Conservation (phyloP, 2,888 invertebrate genomes). For the Digitonthophagus gazella region DNA sequence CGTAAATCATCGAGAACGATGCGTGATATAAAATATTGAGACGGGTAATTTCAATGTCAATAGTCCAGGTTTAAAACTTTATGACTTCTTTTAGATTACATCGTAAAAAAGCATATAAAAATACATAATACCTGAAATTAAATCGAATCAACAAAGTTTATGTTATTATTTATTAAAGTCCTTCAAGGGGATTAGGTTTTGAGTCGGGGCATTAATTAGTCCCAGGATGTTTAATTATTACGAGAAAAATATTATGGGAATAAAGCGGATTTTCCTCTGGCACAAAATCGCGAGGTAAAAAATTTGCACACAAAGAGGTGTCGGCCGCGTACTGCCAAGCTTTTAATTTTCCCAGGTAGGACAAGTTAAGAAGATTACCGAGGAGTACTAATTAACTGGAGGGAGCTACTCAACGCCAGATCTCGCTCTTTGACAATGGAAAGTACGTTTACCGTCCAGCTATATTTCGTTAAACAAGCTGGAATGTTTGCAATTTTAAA, state of each 20-base stretch:
- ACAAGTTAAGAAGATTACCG: slow-evolving; percentile 8
- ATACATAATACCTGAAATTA: too few species aligned
- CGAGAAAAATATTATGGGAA: not conserved
- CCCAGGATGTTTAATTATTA: not conserved
- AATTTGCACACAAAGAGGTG: slow-evolving; percentile 6
- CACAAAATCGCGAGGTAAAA: not conserved
- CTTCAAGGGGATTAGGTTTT: too few species aligned
- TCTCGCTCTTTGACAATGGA: not conserved
- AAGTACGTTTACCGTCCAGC: not conserved
- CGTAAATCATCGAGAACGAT: slow-evolving; percentile 20
- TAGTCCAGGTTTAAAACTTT: not conserved
- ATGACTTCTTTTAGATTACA: not conserved
- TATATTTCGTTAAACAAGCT: not conserved
- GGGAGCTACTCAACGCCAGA: slow-evolving; percentile 20
- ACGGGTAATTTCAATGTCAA: slow-evolving; percentile 4
- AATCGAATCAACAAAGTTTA: too few species aligned
- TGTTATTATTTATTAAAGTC: too few species aligned
- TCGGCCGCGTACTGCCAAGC: not conserved
- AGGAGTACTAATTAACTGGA: slow-evolving; percentile 24
- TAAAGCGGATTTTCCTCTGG: not conserved
- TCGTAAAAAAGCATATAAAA: too few species aligned
- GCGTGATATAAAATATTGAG: slow-evolving; percentile 18
- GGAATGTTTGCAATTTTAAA: not conserved
- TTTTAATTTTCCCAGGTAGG: slow-evolving; percentile 13
- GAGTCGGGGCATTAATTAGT: too few species aligned